A percentile compares a stretch with the other conserved stretches of the same genome.
Evolutionary conservation across 2,888 invertebrate species (phyloP).

Genomic region (Limnephilus rhombicus): DNA sequence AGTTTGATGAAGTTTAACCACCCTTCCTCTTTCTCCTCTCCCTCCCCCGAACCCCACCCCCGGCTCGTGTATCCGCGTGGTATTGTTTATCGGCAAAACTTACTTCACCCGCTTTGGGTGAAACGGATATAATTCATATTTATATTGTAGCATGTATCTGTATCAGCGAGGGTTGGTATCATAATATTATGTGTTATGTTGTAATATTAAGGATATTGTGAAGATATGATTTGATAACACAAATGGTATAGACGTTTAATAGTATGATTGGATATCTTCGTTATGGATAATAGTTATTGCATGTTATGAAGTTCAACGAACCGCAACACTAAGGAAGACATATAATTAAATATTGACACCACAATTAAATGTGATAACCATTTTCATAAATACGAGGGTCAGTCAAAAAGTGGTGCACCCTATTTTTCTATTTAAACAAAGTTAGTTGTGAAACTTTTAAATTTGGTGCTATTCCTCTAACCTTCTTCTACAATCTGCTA

Average conservation of each 20-base stretch:
- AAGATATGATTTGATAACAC: background rate
- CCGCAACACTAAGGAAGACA: too few relatives aligned
- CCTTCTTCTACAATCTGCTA: too few relatives aligned
- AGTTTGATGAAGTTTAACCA: constrained; percentile 31
- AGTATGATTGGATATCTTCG: background rate
- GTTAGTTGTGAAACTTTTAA: too few relatives aligned
- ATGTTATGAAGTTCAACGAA: background rate
- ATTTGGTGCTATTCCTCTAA: too few relatives aligned
- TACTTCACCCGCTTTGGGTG: background rate
- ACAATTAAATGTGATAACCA: too few relatives aligned
- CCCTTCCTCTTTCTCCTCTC: background rate
- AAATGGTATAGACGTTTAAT: background rate
- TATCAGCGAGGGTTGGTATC: background rate
- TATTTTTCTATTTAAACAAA: too few relatives aligned
- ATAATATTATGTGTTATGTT: background rate
- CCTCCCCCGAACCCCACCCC: background rate
- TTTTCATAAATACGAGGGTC: too few relatives aligned
- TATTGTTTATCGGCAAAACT: constrained; percentile 33
- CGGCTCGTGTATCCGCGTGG: constrained; percentile 17
- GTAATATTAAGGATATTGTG: background rate
- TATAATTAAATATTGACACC: too few relatives aligned
- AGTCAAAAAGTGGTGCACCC: too few relatives aligned
- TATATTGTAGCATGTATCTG: background rate
- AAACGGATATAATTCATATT: constrained; percentile 9
- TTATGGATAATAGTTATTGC: background rate